Evolutionary conservation across 2,888 invertebrate genomes (phyloP), one percentile per base, ranked within the genome.

Genomic region (Brachyopa scutellaris): DNA sequence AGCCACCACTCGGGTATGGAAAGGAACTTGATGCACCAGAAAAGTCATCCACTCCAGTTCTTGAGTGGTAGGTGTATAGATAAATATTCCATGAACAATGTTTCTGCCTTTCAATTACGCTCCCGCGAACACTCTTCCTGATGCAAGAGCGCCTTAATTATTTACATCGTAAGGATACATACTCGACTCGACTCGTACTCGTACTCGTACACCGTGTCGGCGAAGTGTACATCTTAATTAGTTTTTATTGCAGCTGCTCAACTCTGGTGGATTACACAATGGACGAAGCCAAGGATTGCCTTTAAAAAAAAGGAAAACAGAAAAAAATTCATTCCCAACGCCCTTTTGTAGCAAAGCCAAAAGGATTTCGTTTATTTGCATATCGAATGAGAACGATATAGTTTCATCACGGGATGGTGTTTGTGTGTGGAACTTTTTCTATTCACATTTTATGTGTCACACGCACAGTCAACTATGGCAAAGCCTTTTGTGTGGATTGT

Each of bases 191-290:
- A n/a, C n/a, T n/a, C n/a, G n/a, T n/a, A n/a, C n/a, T n/a, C n/a
- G 47, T 33, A 11, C 7, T n/a, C 0, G 17, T 57, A 53, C 36
- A 40, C 26, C 47, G 29, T 66, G 66, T 38, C 76, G 69, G 31
- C 42, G 17, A 51, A 61, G 42, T 26, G 62, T 61, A 62, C 67
- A 42, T 38, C 57, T 74, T 69, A 80, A 80, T 80, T 80, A 74
- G 69, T 69, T 80, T 80, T 69, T 64, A 51, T 80, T 51, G 74
- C 51, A 15, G 40, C 13, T 29, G 19, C 40, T 57, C 8, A 8
- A 21, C 36, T 49, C 26, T 57, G 19, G 13, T 23, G 66, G 55
- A 42, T 40, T 45, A 5, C 15, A 40, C 23, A 31, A 23, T 67
- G 36, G 59, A 36, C 21, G 7, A 31, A 19, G 23, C 13, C 33